Conservation (phyloP, 2,797 vertebrate genomes). For the Euphonia xanthogaster region DNA sequence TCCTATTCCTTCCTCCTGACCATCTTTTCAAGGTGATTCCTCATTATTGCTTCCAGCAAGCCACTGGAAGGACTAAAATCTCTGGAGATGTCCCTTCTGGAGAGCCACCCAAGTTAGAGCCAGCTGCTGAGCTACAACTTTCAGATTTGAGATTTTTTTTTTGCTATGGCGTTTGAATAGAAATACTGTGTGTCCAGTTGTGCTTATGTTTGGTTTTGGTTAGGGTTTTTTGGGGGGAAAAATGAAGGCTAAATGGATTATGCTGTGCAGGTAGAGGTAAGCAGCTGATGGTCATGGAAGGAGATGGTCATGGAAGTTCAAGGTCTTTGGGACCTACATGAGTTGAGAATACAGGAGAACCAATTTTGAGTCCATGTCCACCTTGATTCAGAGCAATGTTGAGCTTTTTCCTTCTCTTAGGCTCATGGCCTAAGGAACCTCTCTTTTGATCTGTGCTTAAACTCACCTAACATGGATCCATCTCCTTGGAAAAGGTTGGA, state of each 20-base stretch:
- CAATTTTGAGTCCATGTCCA: not conserved
- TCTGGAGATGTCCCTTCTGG: not conserved
- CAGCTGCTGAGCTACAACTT: not conserved
- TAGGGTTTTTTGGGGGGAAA: fast-evolving
- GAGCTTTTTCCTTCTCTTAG: not conserved
- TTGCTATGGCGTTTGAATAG: fast-evolving
- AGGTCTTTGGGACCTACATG: not conserved
- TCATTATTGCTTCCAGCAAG: not conserved
- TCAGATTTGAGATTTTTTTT: not conserved
- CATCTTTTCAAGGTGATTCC: not conserved
- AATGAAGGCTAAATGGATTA: not conserved
- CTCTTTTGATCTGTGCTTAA: not conserved
- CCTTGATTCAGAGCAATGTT: not conserved
- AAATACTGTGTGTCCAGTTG: not conserved
- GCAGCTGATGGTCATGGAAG: not conserved
- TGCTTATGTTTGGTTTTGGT: not conserved
- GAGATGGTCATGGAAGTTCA: not conserved
- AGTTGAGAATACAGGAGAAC: not conserved
- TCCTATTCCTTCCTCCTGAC: not conserved
- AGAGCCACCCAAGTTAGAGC: not conserved
- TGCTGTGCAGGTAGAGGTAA: not conserved
- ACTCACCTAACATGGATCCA: not conserved
- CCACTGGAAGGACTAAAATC: not conserved
- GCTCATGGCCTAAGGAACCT: not conserved
- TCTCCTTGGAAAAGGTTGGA: not conserved